A percentile compares a stretch with the other conserved stretches of the same genome.
Conservation (phyloP, 1,140 invertebrate species). For the Drosophila melanica region DNA sequence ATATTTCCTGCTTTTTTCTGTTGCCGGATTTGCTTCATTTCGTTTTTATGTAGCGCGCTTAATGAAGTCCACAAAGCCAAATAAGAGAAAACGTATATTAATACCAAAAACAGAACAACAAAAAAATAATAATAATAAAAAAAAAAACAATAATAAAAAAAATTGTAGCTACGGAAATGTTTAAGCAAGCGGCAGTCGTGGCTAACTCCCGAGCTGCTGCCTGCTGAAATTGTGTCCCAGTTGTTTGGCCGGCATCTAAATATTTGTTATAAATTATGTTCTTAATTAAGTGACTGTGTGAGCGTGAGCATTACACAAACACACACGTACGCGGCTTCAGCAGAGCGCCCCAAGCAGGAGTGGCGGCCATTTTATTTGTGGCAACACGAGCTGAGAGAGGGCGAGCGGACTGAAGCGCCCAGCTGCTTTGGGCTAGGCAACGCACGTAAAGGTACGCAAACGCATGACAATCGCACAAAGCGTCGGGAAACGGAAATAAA, state of each 20-base stretch:
- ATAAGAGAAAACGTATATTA: slow-evolving; percentile 16
- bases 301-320: slow-evolving; percentile 27
- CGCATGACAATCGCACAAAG: slow-evolving; percentile 66
- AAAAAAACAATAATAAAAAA: slow-evolving; percentile 9
- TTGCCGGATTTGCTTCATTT: slow-evolving; percentile 40
- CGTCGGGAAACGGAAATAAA: slow-evolving; percentile 54
- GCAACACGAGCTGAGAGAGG: neutral
- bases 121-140: neutral
- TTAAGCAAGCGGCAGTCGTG: slow-evolving; percentile 20
- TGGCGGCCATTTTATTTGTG: slow-evolving; percentile 43
- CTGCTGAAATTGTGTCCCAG: slow-evolving; percentile 40
- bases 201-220: slow-evolving; percentile 13
- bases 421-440: neutral
- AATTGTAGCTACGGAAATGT: slow-evolving; percentile 44
- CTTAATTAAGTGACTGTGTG: slow-evolving; percentile 74
- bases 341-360: slow-evolving; percentile 38
- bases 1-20: slow-evolving; percentile 57
- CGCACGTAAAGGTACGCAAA: slow-evolving; percentile 44
- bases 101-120: neutral
- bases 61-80: slow-evolving; percentile 68
- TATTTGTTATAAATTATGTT: slow-evolving; percentile 80
- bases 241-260: slow-evolving; percentile 66
- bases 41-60: slow-evolving; percentile 59
- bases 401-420: too few relatives aligned
- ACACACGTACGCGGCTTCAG: slow-evolving; percentile 33